A percentile compares a stretch with the other conserved stretches of the same genome.
Conservation (phyloP, 2,888 invertebrate genomes). For the Hydropsyche betteni region DNA sequence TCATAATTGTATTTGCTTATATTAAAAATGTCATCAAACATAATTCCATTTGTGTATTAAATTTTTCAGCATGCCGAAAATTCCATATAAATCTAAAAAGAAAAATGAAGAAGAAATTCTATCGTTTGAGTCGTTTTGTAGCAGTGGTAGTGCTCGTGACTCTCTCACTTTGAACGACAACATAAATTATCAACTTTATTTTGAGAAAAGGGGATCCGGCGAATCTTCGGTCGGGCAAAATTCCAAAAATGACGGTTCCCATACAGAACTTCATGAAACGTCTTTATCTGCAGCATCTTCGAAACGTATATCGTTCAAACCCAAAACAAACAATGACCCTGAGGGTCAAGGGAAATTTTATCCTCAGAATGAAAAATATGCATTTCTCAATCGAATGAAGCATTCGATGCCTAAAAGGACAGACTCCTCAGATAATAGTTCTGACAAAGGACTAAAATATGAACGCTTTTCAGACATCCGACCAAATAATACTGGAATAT, state of each 20-base stretch:
- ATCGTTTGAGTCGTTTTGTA: slow-evolving; percentile 69
- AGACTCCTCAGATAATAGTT: slow-evolving; percentile 43
- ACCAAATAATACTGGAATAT: slow-evolving; percentile 48
- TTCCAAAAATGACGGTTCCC: slow-evolving; percentile 56
- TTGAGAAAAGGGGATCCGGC: slow-evolving; percentile 58
- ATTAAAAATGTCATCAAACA: too few species aligned
- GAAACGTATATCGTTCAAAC: slow-evolving; percentile 54
- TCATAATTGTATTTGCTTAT: too few species aligned
- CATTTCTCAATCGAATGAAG: slow-evolving; percentile 50
- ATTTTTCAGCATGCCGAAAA: slow-evolving; percentile 61
- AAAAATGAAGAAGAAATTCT: slow-evolving; percentile 66
- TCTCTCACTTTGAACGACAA: slow-evolving; percentile 66
- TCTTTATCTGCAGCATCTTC: slow-evolving; percentile 60
- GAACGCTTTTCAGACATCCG: slow-evolving; percentile 49
- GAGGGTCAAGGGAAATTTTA: slow-evolving; percentile 58
- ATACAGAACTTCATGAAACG: slow-evolving; percentile 59
- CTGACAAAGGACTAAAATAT: slow-evolving; percentile 60
- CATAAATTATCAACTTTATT: slow-evolving; percentile 65
- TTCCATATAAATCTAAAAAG: slow-evolving; percentile 63
- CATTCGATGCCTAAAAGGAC: slow-evolving; percentile 47
- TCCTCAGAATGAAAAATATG: slow-evolving; percentile 55
- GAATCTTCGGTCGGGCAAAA: slow-evolving; percentile 59
- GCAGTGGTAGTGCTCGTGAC: slow-evolving; percentile 62
- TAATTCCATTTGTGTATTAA: too few species aligned
- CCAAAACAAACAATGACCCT: slow-evolving; percentile 54